Evolutionary conservation across 2,113 vertebrate genomes (phyloP).

Genomic region (Hippocampus guttulatus): DNA sequence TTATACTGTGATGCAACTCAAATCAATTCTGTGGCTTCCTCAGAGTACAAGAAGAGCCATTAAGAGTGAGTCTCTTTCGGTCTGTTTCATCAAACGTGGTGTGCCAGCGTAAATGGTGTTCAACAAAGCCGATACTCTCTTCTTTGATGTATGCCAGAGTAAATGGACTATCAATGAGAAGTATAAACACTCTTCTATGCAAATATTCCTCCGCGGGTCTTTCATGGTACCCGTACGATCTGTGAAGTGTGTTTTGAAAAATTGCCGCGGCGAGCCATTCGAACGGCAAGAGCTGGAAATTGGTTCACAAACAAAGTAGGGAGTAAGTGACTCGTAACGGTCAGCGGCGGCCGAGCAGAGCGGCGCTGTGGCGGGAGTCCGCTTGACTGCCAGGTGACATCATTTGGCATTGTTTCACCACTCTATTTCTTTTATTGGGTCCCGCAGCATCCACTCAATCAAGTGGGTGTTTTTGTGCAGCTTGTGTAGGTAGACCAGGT

Average conservation of each 20-base stretch:
- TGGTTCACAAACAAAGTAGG: constrained; percentile 32
- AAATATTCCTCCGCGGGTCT: constrained; percentile 59
- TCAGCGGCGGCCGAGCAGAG: constrained; percentile 28
- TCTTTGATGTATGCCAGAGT: constrained; percentile 65
- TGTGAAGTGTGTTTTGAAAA: constrained; percentile 67
- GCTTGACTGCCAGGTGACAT: constrained; percentile 64
- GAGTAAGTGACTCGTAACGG: constrained; percentile 43
- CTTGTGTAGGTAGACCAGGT: constrained; percentile 68
- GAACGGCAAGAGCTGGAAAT: constrained; percentile 47
- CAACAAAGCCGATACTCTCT: constrained; percentile 53
- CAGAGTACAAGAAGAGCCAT: constrained; percentile 15
- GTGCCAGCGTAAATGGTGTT: constrained; percentile 50
- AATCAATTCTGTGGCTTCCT: constrained; percentile 18
- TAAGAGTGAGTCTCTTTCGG: constrained; percentile 32
- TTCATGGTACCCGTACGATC: constrained; percentile 58
- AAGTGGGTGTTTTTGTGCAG: constrained; percentile 61
- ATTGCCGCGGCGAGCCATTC: constrained; percentile 60
- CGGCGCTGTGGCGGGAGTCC: constrained; percentile 41
- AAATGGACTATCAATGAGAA: constrained; percentile 69
- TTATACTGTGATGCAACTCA: constrained; percentile 15
- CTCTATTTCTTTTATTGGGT: constrained; percentile 64
- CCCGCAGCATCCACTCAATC: constrained; percentile 58
- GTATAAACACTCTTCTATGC: constrained; percentile 65
- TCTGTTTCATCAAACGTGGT: constrained; percentile 51
- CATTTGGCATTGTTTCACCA: constrained; percentile 62